Percentiles rank a stretch among this genome's conserved stretches.
phyloP scores from a whole-genome alignment of 2,797 vertebrate species.

The Calcarius lapponicus region DNA sequence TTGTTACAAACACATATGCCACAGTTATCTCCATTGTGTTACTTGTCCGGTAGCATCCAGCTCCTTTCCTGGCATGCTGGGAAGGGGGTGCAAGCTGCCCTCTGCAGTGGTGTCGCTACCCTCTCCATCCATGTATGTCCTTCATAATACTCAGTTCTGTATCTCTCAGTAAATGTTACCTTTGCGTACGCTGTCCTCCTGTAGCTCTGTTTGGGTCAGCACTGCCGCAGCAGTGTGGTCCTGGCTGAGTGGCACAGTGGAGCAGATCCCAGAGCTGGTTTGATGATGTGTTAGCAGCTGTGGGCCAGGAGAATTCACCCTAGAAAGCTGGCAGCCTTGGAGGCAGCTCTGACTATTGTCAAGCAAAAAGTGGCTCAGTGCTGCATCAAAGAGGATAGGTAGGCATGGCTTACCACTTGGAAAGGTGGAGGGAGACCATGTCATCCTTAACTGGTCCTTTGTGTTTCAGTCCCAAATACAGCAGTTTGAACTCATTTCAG shows the following conservation, averaged over 20 bases:
- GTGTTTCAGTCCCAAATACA: background rate
- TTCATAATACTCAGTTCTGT: constrained; percentile 80
- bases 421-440: background rate
- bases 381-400: background rate
- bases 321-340: background rate
- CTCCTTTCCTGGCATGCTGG: constrained; percentile 49
- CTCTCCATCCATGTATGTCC: constrained; percentile 77
- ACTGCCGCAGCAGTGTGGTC: background rate
- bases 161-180: constrained; percentile 81
- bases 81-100: background rate
- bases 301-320: background rate
- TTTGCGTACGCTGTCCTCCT: constrained; percentile 58
- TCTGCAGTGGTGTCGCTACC: constrained; percentile 39
- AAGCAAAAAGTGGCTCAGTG: background rate
- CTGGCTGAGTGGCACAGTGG: background rate
- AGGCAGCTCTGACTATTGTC: background rate
- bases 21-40: constrained; percentile 77
- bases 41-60: constrained; percentile 64
- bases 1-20: constrained; percentile 83
- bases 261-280: background rate
- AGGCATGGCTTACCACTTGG: background rate
- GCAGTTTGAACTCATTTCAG: background rate
- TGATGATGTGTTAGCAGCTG: background rate
- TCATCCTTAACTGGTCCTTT: background rate
- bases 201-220: constrained; percentile 44